Evolutionary conservation across 2,888 invertebrate genomes (phyloP).

Genomic region (Eurytoma adleriae): DNA sequence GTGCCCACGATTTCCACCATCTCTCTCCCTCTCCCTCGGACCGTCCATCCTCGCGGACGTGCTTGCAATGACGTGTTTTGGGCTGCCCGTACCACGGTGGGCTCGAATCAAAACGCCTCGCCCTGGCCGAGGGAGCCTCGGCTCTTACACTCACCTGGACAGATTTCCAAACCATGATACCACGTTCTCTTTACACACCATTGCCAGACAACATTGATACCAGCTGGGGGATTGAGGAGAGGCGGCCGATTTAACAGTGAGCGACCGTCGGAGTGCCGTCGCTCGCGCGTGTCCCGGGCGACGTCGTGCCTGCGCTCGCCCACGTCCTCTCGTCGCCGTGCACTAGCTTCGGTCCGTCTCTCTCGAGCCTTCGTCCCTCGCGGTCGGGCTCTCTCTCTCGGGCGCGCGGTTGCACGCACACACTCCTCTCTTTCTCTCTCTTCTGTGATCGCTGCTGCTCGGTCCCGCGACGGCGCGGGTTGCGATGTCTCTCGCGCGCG

Average conservation of each 20-base stretch:
- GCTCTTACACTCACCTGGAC: slow-evolving; percentile 69
- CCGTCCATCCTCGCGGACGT: slow-evolving; percentile 20
- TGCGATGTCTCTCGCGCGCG: background rate
- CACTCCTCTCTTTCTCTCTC: background rate
- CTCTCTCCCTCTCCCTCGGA: background rate
- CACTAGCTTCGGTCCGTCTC: slow-evolving; percentile 3
- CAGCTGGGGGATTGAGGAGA: slow-evolving; percentile 47
- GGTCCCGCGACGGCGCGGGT: background rate
- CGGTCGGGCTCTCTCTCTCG: background rate
- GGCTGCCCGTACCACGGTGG: background rate
- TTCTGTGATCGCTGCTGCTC: background rate
- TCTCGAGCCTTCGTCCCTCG: background rate
- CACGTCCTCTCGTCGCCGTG: background rate
- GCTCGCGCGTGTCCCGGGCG: slow-evolving; percentile 39
- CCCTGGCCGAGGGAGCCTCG: background rate
- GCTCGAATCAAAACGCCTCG: no score
- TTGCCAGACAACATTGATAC: slow-evolving; percentile 85
- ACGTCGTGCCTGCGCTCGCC: slow-evolving; percentile 14
- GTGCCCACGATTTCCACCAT: slow-evolving; percentile 31
- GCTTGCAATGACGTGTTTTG: slow-evolving; percentile 41
- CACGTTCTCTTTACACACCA: slow-evolving; percentile 98
- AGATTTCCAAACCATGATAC: slow-evolving; percentile 97
- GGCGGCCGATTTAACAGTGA: slow-evolving; percentile 41
- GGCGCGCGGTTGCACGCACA: slow-evolving; percentile 28
- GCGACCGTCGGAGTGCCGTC: slow-evolving; percentile 23